These are phyloP conservation scores for Ditylenchus weischeri DNA, from an alignment of 2,888 invertebrate genomes.

Conservation along the genomic window DNA sequence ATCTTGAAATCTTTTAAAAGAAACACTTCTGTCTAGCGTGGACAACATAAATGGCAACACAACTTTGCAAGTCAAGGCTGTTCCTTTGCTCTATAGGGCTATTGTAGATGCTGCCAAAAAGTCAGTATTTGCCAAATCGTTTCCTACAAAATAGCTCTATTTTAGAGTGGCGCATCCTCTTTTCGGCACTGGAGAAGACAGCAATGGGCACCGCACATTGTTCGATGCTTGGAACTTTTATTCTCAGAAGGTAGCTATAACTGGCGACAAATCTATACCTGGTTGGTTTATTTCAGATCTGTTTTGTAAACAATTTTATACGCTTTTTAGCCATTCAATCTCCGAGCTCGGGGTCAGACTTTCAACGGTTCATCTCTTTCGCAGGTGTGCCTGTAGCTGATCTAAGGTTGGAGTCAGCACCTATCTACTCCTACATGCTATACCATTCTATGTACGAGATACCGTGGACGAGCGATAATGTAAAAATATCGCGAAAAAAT, in stretches of 20 bases:
- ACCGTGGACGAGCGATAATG: slow-evolving; percentile 48
- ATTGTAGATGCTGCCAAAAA: slow-evolving; percentile 59
- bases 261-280: slow-evolving; percentile 28
- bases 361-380: slow-evolving; percentile 60
- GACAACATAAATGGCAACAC: slow-evolving; percentile 57
- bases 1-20: too few species aligned
- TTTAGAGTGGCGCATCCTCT: slow-evolving; percentile 46
- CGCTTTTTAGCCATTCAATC: slow-evolving; percentile 19
- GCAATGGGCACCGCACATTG: slow-evolving; percentile 38
- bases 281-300: slow-evolving; percentile 2
- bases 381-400: slow-evolving; percentile 62
- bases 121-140: background rate
- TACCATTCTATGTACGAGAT: slow-evolving; percentile 55
- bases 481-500: too few species aligned
- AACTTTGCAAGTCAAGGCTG: slow-evolving; percentile 45
- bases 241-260: slow-evolving; percentile 26
- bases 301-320: slow-evolving; percentile 2
- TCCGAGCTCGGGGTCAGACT: slow-evolving; percentile 62
- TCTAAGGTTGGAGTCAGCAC: slow-evolving; percentile 43
- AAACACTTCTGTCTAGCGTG: slow-evolving; percentile 34
- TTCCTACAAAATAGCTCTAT: background rate
- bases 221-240: slow-evolving; percentile 53
- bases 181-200: slow-evolving; percentile 25
- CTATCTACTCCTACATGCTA: slow-evolving; percentile 45
- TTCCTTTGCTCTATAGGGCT: slow-evolving; percentile 59